Conservation (phyloP, 2,888 invertebrate genomes). For the Agrotis exclamationis region DNA sequence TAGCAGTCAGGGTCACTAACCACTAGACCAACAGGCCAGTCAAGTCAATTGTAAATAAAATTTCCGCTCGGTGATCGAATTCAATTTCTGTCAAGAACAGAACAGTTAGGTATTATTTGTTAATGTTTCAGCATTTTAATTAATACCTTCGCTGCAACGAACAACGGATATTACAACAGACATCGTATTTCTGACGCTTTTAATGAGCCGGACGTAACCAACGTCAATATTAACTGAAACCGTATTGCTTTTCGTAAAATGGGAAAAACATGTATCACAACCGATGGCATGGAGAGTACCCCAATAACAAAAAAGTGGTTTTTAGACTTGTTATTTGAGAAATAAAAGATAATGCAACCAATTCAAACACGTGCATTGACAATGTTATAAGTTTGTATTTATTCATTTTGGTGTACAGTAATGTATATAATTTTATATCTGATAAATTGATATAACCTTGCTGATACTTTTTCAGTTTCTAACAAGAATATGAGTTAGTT, state of each 20-base stretch:
- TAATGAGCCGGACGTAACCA: background rate
- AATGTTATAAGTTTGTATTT: too few relatives aligned
- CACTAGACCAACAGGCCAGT: too few relatives aligned
- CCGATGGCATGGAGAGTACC: background rate
- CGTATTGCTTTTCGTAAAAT: background rate
- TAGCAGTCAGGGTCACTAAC: too few relatives aligned
- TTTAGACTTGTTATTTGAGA: background rate
- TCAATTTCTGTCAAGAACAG: constrained; percentile 19
- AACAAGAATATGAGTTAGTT: background rate
- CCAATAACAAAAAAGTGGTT: background rate
- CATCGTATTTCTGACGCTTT: background rate
- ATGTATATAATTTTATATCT: background rate
- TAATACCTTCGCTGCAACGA: background rate
- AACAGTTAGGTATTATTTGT: constrained; percentile 1
- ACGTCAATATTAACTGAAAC: background rate
- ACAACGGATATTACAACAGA: background rate
- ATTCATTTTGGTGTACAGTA: too few relatives aligned
- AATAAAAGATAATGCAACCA: background rate
- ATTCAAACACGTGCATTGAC: background rate
- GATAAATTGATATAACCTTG: constrained; percentile 4
- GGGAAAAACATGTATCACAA: background rate
- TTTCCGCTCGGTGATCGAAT: constrained; percentile 24
- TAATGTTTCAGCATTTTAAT: constrained; percentile 12
- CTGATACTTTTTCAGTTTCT: background rate
- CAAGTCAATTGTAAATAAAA: constrained; percentile 32